A percentile compares a stretch with the other conserved stretches of the same genome.
Conservation (phyloP, 2,888 invertebrate genomes). For the Quadroppia sp. region DNA sequence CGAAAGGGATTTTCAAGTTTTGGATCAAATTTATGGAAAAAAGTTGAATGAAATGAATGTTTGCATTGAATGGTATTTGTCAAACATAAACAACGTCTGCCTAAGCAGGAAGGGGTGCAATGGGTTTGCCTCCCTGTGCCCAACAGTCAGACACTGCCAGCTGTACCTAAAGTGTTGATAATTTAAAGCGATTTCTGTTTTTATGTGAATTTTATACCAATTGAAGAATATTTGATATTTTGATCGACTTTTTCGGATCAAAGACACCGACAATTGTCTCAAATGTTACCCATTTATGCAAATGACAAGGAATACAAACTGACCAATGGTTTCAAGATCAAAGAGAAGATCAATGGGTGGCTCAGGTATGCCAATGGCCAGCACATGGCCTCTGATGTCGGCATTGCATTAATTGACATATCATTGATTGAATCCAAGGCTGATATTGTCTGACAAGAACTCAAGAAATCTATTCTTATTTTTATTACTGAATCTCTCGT, state of each 20-base stretch:
- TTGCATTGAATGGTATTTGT: no score
- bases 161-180: no score
- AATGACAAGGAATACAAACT: constrained; percentile 53
- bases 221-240: background rate
- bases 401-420: no score
- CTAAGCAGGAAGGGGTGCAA: no score
- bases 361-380: constrained; percentile 51
- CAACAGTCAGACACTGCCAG: no score
- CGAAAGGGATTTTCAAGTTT: no score
- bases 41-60: constrained; percentile 5
- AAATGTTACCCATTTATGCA: constrained; percentile 54
- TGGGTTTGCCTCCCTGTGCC: background rate
- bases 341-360: constrained; percentile 53
- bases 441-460: constrained; percentile 87
- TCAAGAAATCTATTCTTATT: constrained; percentile 91
- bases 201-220: no score
- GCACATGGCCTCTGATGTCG: constrained; percentile 15
- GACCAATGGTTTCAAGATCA: constrained; percentile 50
- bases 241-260: background rate
- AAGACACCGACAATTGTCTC: no score
- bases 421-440: constrained; percentile 56
- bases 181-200: no score
- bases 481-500: constrained; percentile 83
- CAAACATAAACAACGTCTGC: no score
- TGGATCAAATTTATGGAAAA: no score